Evolutionary conservation across 2,797 vertebrate genomes (phyloP).

Genomic region (Crocodylus rhombifer): DNA sequence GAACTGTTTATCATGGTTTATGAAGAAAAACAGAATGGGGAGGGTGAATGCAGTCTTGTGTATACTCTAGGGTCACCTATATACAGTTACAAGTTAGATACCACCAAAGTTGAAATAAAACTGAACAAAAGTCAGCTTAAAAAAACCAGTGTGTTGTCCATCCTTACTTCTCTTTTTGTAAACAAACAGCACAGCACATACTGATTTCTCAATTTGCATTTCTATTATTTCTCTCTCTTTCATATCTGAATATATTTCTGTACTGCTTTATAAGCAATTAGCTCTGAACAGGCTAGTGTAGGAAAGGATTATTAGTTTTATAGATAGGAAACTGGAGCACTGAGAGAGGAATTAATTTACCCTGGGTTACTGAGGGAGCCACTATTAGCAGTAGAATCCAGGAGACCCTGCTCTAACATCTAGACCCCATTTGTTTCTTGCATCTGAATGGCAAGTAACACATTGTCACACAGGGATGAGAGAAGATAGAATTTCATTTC

Average conservation of each 20-base stretch:
- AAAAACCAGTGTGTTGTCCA: neutral
- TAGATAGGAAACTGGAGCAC: neutral
- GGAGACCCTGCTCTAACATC: neutral
- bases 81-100: neutral
- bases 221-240: neutral
- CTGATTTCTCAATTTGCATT: neutral
- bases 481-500: neutral
- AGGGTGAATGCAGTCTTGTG: neutral
- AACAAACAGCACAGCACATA: neutral
- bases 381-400: neutral
- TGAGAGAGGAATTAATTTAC: neutral
- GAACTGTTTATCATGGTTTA: slow-evolving; percentile 11
- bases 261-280: accelerated
- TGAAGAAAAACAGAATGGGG: neutral
- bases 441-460: neutral
- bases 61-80: neutral
- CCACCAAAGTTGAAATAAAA: neutral
- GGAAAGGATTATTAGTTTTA: neutral
- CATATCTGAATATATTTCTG: neutral
- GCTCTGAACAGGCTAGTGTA: neutral
- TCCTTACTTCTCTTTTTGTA: neutral
- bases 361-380: neutral
- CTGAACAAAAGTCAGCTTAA: neutral
- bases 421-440: neutral
- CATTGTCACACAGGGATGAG: neutral